Evolutionary conservation across 2,888 invertebrate genomes (phyloP).

Genomic region (Lasioglossum morio): DNA sequence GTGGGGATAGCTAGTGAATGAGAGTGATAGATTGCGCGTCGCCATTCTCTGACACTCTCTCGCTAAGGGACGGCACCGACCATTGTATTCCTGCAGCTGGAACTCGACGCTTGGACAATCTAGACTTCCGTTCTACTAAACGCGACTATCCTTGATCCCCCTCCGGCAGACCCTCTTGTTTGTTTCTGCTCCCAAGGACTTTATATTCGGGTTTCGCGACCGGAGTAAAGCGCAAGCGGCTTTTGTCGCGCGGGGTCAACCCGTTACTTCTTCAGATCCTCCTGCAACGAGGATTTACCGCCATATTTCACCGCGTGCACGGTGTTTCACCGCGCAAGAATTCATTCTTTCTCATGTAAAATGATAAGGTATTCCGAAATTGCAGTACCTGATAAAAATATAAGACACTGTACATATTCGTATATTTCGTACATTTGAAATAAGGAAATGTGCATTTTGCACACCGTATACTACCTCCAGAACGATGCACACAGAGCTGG

Average conservation of each 20-base stretch:
- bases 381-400: too few species aligned
- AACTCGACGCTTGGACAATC: constrained; percentile 58
- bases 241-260: not conserved
- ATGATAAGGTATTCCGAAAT: not conserved
- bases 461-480: too few species aligned
- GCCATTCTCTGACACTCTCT: constrained; percentile 70
- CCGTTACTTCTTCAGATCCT: not conserved
- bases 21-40: constrained; percentile 76
- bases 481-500: too few species aligned
- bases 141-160: constrained; percentile 31
- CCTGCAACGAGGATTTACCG: constrained; percentile 18
- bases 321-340: not conserved
- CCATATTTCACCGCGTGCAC: not conserved
- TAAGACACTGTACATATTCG: not conserved
- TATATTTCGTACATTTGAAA: too few species aligned
- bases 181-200: constrained; percentile 19
- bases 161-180: not conserved
- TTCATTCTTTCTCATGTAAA: not conserved
- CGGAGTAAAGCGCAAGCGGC: constrained; percentile 21
- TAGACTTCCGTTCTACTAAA: constrained; percentile 62
- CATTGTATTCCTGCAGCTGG: constrained; percentile 57
- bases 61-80: constrained; percentile 48
- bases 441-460: too few species aligned
- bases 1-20: constrained; percentile 63
- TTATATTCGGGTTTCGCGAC: not conserved